Percentiles rank a stretch among this genome's conserved stretches.
These are phyloP conservation scores for Danionella dracula DNA, from an alignment of 2,797 vertebrate species.

Conservation along the genomic window DNA sequence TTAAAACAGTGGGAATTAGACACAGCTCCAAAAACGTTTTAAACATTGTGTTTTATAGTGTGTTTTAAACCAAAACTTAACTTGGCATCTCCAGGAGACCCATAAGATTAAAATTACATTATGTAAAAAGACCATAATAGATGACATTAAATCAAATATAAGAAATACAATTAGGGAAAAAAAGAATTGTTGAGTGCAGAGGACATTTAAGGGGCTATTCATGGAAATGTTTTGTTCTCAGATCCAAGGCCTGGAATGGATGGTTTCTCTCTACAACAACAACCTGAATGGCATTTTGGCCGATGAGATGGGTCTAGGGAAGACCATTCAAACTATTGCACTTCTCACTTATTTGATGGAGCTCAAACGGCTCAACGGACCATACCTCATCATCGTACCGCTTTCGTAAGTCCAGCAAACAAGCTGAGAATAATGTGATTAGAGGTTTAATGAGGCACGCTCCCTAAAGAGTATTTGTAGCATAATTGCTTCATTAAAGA, in stretches of 20 bases:
- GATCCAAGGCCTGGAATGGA: slow-evolving; percentile 95
- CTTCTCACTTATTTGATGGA: slow-evolving; percentile 98
- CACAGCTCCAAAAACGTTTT: no score
- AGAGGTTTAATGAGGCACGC: slow-evolving; percentile 6
- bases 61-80: no score
- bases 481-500: slow-evolving; percentile 9
- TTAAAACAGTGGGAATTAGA: no score
- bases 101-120: no score
- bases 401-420: slow-evolving; percentile 82
- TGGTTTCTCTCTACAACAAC: slow-evolving; percentile 98
- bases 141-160: no score
- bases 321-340: slow-evolving; percentile 98
- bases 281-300: slow-evolving; percentile 96
- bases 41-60: no score
- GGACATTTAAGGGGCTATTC: no score
- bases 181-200: no score
- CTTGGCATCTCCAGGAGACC: no score
- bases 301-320: slow-evolving; percentile 97
- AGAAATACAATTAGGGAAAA: no score
- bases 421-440: slow-evolving; percentile 2
- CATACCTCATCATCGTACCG: slow-evolving; percentile 95
- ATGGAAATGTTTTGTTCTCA: slow-evolving; percentile 55
- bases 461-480: slow-evolving; percentile 15
- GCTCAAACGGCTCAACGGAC: slow-evolving; percentile 91
- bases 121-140: no score